Evolutionary conservation across 2,797 vertebrate genomes (phyloP), one percentile per base, ranked within the genome.

Genomic region (Thalassophryne amazonica): DNA sequence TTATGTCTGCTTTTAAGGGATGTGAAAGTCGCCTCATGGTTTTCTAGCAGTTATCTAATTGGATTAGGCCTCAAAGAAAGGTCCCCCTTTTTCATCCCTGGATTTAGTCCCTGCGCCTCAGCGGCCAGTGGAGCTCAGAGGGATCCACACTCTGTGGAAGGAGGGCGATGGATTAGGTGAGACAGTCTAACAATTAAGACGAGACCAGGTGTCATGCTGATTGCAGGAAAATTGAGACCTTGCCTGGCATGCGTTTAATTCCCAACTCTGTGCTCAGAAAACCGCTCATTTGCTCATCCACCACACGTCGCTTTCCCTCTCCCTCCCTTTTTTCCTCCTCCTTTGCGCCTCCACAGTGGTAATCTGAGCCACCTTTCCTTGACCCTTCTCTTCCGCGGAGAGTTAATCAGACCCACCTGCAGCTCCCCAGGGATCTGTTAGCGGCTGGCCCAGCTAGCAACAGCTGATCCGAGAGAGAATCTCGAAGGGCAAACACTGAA

Each of bases 361-460:
- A 89, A 88, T 73, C 60, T 3, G 63, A 88, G 61, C 66, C 54
- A 74, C 71, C 79, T 83, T 80, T 59, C 77, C 69, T 72, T 84
- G 85, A 88, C 86, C 86, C 22, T 32, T 68, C 33, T 69, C 67
- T 80, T 84, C 79, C 69, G 5, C 59, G 52, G 81, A 86, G 84
- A 86, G 76, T 80, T 89, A 89, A 91, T 91, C 84, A 88, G 74
- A 55, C 74, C 80, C 80, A 88, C 87, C 86, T 86, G 88, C 75
- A 83, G 80, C 67, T 80, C 79, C 77, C 82, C 42, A 18, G 76
- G 69, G 64, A 54, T 81, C 68, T 60, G 65, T 69, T 78, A 78
- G 77, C 62, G 40, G 70, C 81, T 75, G 80, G 70, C 81, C 88
- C 80, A 83, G 79, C 79, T 69, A 83, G 84, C 85, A 89, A 73